Evolutionary conservation across 2,113 vertebrate genomes (phyloP).

Genomic region (Silurus meridionalis): DNA sequence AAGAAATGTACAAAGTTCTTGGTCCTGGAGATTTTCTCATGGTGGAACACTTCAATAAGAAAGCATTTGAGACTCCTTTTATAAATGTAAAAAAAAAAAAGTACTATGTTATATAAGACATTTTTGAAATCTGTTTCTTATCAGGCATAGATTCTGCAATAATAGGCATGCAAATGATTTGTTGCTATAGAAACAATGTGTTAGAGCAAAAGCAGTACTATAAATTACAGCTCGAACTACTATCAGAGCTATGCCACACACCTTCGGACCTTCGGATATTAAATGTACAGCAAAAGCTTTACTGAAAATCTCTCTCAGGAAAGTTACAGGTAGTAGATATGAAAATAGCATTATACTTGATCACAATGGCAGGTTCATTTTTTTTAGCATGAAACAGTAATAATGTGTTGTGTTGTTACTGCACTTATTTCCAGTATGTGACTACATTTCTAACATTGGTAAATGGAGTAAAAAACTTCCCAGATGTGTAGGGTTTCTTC

Average conservation of each 20-base stretch:
- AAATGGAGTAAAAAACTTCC: not conserved
- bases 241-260: not conserved
- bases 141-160: not conserved
- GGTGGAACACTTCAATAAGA: not conserved
- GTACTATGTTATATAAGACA: not conserved
- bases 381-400: too few relatives aligned
- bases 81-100: not conserved
- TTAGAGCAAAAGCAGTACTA: not conserved
- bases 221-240: not conserved
- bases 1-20: not conserved
- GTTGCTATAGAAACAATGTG: not conserved
- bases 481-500: not conserved
- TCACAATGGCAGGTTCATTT: not conserved
- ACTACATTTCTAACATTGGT: not conserved
- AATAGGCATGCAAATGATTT: not conserved
- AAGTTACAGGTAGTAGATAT: not conserved
- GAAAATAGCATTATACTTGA: not conserved
- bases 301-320: not conserved
- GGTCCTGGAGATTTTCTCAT: not conserved
- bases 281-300: conserved; percentile 1
- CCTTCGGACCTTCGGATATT: not conserved
- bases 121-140: not conserved
- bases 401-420: not conserved
- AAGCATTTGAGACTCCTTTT: not conserved
- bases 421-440: not conserved